Evolutionary conservation across 1,140 invertebrate species (phyloP).

Genomic region (Bombus ignitus): DNA sequence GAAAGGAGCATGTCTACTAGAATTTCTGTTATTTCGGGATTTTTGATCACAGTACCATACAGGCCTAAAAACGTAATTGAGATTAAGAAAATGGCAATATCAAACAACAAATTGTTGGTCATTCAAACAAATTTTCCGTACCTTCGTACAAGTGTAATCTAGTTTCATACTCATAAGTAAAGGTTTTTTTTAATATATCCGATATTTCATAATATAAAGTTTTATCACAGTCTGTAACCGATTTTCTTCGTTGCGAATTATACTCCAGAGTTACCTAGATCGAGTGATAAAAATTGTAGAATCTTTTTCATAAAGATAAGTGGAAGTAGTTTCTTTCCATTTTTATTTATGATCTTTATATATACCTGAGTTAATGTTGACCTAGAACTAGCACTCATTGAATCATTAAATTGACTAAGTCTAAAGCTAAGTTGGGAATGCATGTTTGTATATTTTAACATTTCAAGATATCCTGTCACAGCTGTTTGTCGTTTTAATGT

Average conservation of each 20-base stretch:
- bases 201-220: conserved; percentile 85
- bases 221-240: conserved; percentile 78
- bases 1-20: conserved; percentile 82
- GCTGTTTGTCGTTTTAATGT: conserved; percentile 82
- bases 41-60: conserved; percentile 79
- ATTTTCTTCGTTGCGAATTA: conserved; percentile 44
- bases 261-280: conserved; percentile 75
- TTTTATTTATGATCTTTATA: not conserved
- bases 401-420: conserved; percentile 63
- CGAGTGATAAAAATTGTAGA: not conserved
- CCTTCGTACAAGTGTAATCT: conserved; percentile 84
- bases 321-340: not conserved
- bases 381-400: conserved; percentile 76
- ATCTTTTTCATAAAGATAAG: not conserved
- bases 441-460: conserved; percentile 83
- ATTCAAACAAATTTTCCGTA: conserved; percentile 50
- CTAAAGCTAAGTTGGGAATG: conserved; percentile 79
- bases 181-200: conserved; percentile 84
- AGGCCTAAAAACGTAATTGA: conserved; percentile 75
- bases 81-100: not conserved
- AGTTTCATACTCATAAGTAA: conserved; percentile 84
- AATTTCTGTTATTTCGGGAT: conserved; percentile 79
- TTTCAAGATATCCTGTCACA: conserved; percentile 83
- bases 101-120: not conserved
- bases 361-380: conserved; percentile 81